Evolutionary conservation across 1,140 invertebrate species (phyloP).

Genomic region (Drosophila orena): DNA sequence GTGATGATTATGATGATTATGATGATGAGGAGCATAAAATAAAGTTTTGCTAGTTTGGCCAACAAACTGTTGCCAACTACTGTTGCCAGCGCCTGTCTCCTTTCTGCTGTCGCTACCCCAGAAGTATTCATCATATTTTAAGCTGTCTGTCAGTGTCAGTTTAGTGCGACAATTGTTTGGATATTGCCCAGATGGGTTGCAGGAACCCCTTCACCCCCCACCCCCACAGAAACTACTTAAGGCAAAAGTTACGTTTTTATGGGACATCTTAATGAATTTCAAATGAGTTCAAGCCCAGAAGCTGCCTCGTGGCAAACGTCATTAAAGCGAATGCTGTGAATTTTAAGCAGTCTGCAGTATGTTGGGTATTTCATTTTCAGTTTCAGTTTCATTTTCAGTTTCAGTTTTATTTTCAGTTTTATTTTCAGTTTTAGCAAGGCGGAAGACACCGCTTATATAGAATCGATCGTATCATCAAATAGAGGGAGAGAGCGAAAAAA

Average conservation of each 20-base stretch:
- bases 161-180: constrained; percentile 72
- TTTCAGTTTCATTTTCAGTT: background rate
- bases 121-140: constrained; percentile 61
- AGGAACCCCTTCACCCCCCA: too few species aligned
- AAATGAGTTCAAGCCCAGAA: constrained; percentile 62
- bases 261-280: constrained; percentile 68
- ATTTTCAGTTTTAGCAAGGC: constrained; percentile 14
- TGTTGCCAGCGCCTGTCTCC: background rate
- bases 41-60: constrained; percentile 65
- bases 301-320: constrained; percentile 50
- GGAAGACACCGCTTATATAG: constrained; percentile 33
- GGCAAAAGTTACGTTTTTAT: constrained; percentile 64
- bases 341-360: constrained; percentile 56
- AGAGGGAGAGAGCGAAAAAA: too few species aligned
- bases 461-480: too few species aligned
- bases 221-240: constrained; percentile 50
- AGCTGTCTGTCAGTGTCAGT: constrained; percentile 60
- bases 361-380: constrained; percentile 38
- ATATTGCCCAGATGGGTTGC: constrained; percentile 39
- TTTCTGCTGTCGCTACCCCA: background rate
- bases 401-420: constrained; percentile 13
- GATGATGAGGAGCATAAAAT: constrained; percentile 48
- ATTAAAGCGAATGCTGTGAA: constrained; percentile 60
- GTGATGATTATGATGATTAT: constrained; percentile 23
- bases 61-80: constrained; percentile 62